Conservation (phyloP, 2,888 invertebrate genomes). For the Callimorpha dominula region DNA sequence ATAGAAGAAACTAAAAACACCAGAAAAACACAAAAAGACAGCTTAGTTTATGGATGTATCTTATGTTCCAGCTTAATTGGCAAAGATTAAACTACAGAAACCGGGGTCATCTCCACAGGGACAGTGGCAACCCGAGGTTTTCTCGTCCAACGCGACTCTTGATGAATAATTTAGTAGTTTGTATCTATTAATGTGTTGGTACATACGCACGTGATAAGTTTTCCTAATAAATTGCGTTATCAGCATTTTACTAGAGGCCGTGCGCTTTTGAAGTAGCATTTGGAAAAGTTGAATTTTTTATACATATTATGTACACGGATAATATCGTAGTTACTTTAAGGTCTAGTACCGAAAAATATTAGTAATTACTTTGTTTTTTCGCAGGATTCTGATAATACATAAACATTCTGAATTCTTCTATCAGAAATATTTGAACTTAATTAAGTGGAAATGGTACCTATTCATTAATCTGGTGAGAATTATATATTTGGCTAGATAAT, state of each 20-base stretch:
- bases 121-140: constrained; percentile 47
- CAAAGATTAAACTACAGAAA: constrained; percentile 54
- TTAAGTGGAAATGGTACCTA: too few species aligned
- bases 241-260: constrained; percentile 23
- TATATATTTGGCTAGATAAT: too few species aligned
- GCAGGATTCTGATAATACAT: not conserved
- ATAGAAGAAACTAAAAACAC: too few species aligned
- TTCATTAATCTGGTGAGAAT: too few species aligned
- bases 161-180: constrained; percentile 60
- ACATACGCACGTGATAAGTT: constrained; percentile 53
- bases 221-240: constrained; percentile 30
- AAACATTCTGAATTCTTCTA: too few species aligned
- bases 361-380: not conserved
- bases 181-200: constrained; percentile 55
- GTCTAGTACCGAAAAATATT: not conserved
- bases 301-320: not conserved
- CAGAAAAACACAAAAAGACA: not conserved
- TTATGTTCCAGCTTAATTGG: constrained; percentile 51
- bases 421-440: too few species aligned
- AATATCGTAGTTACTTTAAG: not conserved
- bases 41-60: constrained; percentile 34
- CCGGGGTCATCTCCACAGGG: constrained; percentile 49
- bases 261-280: constrained; percentile 30
- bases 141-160: constrained; percentile 41
- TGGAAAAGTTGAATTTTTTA: constrained; percentile 12